Percentiles rank a stretch among this genome's conserved stretches.
These are phyloP conservation scores for Syngnathoides biaculeatus DNA, from an alignment of 2,113 vertebrate genomes.

Conservation along the genomic window DNA sequence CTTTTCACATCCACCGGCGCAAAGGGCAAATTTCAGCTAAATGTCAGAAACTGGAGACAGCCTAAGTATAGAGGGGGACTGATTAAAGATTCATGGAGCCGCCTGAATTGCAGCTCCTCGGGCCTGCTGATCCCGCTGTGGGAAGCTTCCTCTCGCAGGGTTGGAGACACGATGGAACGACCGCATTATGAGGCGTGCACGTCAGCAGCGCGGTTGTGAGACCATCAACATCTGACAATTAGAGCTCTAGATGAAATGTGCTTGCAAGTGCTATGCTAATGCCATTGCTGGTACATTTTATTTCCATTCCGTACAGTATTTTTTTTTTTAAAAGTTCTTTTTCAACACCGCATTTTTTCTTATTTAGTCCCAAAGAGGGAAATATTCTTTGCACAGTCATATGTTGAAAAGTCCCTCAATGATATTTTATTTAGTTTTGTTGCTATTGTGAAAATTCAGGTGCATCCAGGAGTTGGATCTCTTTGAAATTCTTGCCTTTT, in stretches of 20 bases:
- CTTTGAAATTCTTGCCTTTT: no score
- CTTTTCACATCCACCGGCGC: slow-evolving; percentile 40
- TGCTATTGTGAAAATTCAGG: background rate
- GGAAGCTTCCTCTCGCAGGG: slow-evolving; percentile 48
- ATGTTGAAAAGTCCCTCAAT: background rate
- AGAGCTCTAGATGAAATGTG: slow-evolving; percentile 2
- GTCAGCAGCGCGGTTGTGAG: slow-evolving; percentile 32
- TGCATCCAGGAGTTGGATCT: background rate
- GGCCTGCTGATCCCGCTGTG: slow-evolving; percentile 58
- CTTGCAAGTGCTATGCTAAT: slow-evolving; percentile 2
- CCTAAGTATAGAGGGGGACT: slow-evolving; percentile 66
- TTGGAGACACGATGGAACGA: slow-evolving; percentile 42
- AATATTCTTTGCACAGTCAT: background rate
- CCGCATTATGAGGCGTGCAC: slow-evolving; percentile 39
- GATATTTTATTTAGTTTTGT: background rate
- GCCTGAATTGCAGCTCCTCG: slow-evolving; percentile 49
- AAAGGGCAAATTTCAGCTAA: slow-evolving; percentile 72
- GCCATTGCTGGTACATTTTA: slow-evolving; percentile 8
- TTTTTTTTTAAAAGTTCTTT: background rate
- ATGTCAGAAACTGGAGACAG: slow-evolving; percentile 74
- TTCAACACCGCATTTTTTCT: background rate
- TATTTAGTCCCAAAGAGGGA: background rate
- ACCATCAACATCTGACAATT: slow-evolving; percentile 46
- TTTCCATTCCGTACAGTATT: background rate
- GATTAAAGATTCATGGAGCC: slow-evolving; percentile 77